Conservation (phyloP, 2,797 vertebrate species). For the Heteromormyrus szaboi region DNA sequence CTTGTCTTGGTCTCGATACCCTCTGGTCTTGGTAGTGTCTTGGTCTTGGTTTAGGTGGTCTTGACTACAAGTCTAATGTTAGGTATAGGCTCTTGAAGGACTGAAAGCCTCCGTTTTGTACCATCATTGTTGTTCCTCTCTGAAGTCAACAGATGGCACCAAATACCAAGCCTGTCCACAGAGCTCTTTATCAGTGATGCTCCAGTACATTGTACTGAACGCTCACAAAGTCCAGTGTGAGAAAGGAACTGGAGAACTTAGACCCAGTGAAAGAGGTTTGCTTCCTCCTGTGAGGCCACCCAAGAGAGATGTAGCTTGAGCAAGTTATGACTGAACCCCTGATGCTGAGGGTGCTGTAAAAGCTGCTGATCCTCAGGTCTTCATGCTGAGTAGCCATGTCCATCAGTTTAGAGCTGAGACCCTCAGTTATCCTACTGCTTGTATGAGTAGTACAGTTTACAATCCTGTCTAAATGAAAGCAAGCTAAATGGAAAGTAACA, state of each 20-base stretch:
- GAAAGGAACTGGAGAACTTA: background rate
- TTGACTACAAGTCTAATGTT: background rate
- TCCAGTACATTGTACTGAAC: background rate
- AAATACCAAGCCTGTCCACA: background rate
- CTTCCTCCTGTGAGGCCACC: background rate
- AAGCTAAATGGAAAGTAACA: background rate
- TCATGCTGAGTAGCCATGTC: background rate
- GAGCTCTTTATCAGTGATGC: background rate
- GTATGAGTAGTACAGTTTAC: background rate
- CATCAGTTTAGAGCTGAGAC: background rate
- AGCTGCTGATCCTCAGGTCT: background rate
- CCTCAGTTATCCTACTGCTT: background rate
- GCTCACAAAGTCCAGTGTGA: background rate
- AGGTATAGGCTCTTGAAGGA: background rate
- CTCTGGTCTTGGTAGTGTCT: no score
- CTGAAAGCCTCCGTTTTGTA: background rate
- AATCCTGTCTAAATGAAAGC: background rate
- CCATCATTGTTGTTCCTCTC: background rate
- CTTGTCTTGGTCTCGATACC: no score
- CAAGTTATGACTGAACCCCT: background rate
- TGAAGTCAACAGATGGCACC: conserved; percentile 27
- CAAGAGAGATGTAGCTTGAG: background rate
- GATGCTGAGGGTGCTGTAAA: background rate
- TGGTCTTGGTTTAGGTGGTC: no score
- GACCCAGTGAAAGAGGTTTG: background rate